Conservation (phyloP, 2,113 vertebrate species). For the Pedetes capensis region DNA sequence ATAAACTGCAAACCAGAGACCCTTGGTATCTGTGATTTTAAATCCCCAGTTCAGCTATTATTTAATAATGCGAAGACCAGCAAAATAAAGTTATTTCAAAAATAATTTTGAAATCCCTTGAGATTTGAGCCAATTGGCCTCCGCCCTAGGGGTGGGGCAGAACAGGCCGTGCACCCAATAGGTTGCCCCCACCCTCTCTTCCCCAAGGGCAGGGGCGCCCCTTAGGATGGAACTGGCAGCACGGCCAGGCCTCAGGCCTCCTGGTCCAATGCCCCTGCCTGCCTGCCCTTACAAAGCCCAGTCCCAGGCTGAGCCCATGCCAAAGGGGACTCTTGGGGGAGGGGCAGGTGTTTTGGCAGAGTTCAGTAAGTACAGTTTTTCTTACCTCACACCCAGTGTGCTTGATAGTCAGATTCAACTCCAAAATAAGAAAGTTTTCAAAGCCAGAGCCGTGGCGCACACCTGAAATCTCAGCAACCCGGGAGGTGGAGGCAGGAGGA, state of each 20-base stretch:
- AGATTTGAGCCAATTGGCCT: background rate
- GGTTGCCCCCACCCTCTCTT: rapidly evolving
- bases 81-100: background rate
- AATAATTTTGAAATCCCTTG: constrained; percentile 1
- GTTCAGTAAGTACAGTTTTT: background rate
- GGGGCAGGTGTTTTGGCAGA: background rate
- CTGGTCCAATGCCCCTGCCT: too few species aligned
- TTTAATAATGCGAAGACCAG: background rate
- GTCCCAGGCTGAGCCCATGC: background rate
- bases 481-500: too few species aligned
- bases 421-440: background rate
- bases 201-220: background rate
- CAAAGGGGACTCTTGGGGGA: background rate
- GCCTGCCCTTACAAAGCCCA: background rate
- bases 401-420: background rate
- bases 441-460: too few species aligned
- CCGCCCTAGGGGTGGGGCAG: background rate
- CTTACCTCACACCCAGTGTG: background rate
- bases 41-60: background rate
- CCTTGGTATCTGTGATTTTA: background rate
- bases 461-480: too few species aligned
- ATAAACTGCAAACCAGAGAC: background rate
- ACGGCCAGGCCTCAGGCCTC: too few species aligned
- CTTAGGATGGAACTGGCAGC: background rate
- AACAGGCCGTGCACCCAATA: too few species aligned